A percentile compares a stretch with the other conserved stretches of the same genome.
Evolutionary conservation across 2,797 vertebrate genomes (phyloP).

Genomic region (Labeo calbasu): DNA sequence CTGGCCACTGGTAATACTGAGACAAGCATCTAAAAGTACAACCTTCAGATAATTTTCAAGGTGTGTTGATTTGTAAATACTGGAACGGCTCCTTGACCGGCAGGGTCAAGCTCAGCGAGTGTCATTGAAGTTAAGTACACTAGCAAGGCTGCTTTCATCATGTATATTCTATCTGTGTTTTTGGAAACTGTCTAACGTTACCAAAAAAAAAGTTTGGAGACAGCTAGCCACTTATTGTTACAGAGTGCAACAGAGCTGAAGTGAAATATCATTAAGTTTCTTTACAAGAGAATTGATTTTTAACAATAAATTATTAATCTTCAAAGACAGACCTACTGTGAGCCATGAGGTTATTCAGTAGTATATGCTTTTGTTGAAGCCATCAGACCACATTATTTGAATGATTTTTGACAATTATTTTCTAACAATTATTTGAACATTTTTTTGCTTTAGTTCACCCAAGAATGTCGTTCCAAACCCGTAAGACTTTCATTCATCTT

Average conservation of each 20-base stretch:
- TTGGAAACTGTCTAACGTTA: neutral
- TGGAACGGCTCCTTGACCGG: slow-evolving; percentile 1
- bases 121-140: slow-evolving; percentile 25
- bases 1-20: neutral
- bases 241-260: neutral
- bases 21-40: neutral
- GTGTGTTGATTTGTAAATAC: slow-evolving; percentile 17
- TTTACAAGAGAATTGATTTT: neutral
- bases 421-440: too few relatives aligned
- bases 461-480: too few relatives aligned
- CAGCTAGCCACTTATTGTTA: neutral
- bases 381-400: too few relatives aligned
- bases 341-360: neutral
- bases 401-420: too few relatives aligned
- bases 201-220: neutral
- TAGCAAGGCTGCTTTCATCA: neutral
- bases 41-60: slow-evolving; percentile 18
- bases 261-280: neutral
- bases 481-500: too few relatives aligned
- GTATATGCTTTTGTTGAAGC: neutral
- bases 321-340: neutral
- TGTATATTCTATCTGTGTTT: too few relatives aligned
- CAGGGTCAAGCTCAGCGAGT: neutral
- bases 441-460: too few relatives aligned
- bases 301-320: too few relatives aligned